Conservation (phyloP, 2,797 vertebrate species). For the Gallirallus australis region DNA sequence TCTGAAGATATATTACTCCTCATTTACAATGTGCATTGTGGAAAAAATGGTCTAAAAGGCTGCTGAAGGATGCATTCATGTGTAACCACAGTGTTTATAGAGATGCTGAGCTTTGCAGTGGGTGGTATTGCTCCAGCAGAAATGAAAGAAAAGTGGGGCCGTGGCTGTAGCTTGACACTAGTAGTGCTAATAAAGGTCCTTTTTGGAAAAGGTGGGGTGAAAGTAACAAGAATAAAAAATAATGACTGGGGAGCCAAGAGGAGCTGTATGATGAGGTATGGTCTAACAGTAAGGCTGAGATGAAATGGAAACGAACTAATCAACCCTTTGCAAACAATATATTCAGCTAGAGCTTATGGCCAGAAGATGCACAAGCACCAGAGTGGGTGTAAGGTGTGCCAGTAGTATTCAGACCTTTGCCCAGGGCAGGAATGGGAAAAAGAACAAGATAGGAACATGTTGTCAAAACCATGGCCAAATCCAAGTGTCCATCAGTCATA, state of each 20-base stretch:
- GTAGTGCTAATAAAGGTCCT: background rate
- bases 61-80: slow-evolving; percentile 55
- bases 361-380: background rate
- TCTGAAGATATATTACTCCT: slow-evolving; percentile 56
- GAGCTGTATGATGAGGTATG: background rate
- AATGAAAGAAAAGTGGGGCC: slow-evolving; percentile 18
- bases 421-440: background rate
- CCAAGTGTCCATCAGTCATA: background rate
- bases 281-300: background rate
- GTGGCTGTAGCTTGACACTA: background rate
- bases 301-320: slow-evolving; percentile 8
- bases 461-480: background rate
- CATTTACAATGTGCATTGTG: slow-evolving; percentile 48
- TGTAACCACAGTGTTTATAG: slow-evolving; percentile 29
- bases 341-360: background rate
- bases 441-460: background rate
- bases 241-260: background rate
- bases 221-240: background rate
- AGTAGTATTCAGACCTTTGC: background rate
- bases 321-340: background rate
- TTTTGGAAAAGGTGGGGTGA: background rate
- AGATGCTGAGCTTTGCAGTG: slow-evolving; percentile 40
- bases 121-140: slow-evolving; percentile 10
- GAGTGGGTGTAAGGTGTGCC: background rate
- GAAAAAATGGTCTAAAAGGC: slow-evolving; percentile 50